These are phyloP conservation scores for Dolichoris vasculosae DNA, from an alignment of 1,140 invertebrate genomes.

Conservation along the genomic window DNA sequence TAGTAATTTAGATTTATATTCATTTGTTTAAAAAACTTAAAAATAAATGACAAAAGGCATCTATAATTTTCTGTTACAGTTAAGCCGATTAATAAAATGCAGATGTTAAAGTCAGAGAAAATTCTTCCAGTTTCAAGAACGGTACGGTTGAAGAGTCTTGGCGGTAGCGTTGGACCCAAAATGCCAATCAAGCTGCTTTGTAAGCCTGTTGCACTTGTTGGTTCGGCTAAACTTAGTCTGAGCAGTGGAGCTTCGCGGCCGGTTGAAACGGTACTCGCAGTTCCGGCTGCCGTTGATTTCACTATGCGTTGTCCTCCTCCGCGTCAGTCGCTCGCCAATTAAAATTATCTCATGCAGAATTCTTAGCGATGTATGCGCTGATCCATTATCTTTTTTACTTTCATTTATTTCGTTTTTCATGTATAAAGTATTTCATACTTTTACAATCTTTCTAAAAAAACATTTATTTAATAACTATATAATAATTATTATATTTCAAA, in stretches of 20 bases:
- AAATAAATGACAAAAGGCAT: not conserved
- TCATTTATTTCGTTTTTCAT: constrained; percentile 23
- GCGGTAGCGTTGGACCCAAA: constrained; percentile 33
- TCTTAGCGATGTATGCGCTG: not conserved
- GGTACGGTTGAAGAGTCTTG: constrained; percentile 59
- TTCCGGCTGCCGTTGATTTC: constrained; percentile 69
- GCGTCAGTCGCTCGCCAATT: constrained; percentile 70
- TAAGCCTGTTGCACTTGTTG: constrained; percentile 64
- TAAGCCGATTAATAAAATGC: constrained; percentile 59
- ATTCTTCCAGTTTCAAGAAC: constrained; percentile 60
- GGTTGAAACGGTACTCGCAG: constrained; percentile 54
- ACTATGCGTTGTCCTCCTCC: constrained; percentile 68
- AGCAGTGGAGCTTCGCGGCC: constrained; percentile 53
- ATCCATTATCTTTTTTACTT: not conserved
- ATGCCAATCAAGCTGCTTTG: constrained; percentile 66
- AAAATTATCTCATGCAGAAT: constrained; percentile 62
- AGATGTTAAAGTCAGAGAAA: constrained; percentile 54
- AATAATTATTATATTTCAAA: not conserved
- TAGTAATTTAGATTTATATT: not conserved
- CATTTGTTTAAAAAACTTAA: not conserved
- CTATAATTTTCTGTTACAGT: constrained; percentile 48
- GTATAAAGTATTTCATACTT: not conserved
- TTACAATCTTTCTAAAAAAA: not conserved
- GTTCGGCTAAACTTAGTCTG: constrained; percentile 58
- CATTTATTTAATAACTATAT: not conserved